Conservation (phyloP, 2,113 vertebrate species). For the Rhinolophus sinicus region DNA sequence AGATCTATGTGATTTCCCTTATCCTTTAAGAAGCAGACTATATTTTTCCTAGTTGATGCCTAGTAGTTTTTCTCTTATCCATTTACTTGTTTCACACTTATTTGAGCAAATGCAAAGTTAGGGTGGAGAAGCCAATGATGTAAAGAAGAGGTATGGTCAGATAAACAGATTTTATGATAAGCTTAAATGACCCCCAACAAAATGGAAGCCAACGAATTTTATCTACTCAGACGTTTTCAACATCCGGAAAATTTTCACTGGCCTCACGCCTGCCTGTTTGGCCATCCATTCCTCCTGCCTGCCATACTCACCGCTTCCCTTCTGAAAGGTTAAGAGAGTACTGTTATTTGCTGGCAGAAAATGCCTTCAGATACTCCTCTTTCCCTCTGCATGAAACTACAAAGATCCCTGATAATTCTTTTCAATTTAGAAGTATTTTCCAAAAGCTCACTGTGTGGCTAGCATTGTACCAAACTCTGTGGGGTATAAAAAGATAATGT, state of each 20-base stretch:
- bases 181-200: conserved; percentile 3
- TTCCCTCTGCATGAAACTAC: background rate
- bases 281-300: background rate
- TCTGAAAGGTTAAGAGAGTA: conserved; percentile 37
- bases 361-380: background rate
- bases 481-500: background rate
- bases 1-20: conserved; percentile 39
- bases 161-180: conserved; percentile 44
- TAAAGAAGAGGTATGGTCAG: background rate
- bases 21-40: background rate
- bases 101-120: conserved; percentile 30
- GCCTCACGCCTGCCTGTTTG: conserved; percentile 10
- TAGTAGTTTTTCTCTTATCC: conserved; percentile 12
- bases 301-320: conserved; percentile 28
- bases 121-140: background rate
- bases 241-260: background rate
- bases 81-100: conserved; percentile 5
- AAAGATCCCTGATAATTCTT: background rate
- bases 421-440: conserved; percentile 14
- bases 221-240: background rate
- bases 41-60: conserved; percentile 4
- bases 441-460: background rate
- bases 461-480: background rate
- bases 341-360: conserved; percentile 23
- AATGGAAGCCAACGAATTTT: conserved; percentile 52